Conservation (phyloP, 2,113 vertebrate species). For the Chascanopsetta lugubris region DNA sequence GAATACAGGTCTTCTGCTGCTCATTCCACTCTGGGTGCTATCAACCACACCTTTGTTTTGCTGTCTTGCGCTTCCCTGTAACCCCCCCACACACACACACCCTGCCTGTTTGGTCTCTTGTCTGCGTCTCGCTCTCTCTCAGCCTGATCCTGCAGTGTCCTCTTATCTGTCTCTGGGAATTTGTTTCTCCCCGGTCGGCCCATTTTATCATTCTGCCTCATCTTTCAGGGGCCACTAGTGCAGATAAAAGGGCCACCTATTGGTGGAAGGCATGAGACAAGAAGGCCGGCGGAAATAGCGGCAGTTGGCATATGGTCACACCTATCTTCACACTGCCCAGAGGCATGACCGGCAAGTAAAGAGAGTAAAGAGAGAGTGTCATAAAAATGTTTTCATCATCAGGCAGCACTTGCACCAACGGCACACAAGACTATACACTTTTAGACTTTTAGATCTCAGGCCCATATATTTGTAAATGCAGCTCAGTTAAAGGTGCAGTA, state of each 20-base stretch:
- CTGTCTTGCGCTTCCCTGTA: slow-evolving; percentile 10
- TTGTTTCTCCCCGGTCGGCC: slow-evolving; percentile 43
- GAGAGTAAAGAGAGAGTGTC: background rate
- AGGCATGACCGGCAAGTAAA: slow-evolving; percentile 8
- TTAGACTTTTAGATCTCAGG: background rate
- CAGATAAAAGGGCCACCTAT: slow-evolving; percentile 52
- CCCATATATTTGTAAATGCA: no score
- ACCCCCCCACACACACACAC: no score
- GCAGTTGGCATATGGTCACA: slow-evolving; percentile 26
- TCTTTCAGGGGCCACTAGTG: slow-evolving; percentile 40
- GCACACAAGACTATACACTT: background rate
- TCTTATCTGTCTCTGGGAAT: slow-evolving; percentile 46
- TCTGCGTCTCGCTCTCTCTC: slow-evolving; percentile 18
- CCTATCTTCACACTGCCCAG: slow-evolving; percentile 22
- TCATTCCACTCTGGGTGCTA: background rate
- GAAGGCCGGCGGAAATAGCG: slow-evolving; percentile 20
- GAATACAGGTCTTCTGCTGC: slow-evolving; percentile 8
- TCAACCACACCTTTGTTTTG: slow-evolving; percentile 14
- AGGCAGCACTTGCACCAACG: background rate
- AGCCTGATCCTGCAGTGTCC: slow-evolving; percentile 29
- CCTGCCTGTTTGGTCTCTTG: slow-evolving; percentile 9
- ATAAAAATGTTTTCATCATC: slow-evolving; percentile 6
- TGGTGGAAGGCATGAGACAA: slow-evolving; percentile 6
- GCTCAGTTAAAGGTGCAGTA: no score
- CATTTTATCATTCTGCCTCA: slow-evolving; percentile 39